Conservation (phyloP, 2,797 vertebrate genomes). For the Ceryle rudis region DNA sequence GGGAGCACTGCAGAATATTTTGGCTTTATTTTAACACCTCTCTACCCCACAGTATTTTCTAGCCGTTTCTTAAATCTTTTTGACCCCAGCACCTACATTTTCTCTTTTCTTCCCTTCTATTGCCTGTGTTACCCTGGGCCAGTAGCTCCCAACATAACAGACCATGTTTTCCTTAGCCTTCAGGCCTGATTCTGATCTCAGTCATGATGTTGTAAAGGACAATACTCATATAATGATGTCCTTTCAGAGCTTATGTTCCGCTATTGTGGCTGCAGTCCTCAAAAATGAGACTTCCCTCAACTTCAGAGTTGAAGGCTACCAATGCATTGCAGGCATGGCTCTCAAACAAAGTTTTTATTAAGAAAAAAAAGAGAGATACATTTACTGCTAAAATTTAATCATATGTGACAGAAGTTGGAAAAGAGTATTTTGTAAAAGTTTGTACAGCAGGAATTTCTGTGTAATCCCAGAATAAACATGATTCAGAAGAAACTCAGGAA, state of each 20-base stretch:
- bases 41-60: background rate
- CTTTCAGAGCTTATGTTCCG: background rate
- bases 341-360: background rate
- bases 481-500: background rate
- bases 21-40: background rate
- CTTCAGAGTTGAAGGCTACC: background rate
- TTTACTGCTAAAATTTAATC: background rate
- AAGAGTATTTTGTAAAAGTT: background rate
- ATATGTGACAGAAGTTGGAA: background rate
- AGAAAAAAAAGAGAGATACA: background rate
- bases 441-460: background rate
- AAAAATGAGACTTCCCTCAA: background rate
- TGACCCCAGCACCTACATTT: background rate
- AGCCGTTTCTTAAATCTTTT: background rate
- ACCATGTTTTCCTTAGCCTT: background rate
- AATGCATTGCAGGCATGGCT: background rate
- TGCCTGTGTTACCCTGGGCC: background rate
- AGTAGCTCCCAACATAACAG: background rate
- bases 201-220: background rate
- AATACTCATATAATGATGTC: background rate
- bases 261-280: background rate
- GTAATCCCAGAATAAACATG: background rate
- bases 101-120: background rate
- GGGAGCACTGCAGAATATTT: background rate
- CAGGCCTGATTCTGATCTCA: background rate